phyloP scores from a whole-genome alignment of 1,140 invertebrate genomes.

The Conopomorpha cramerella region DNA sequence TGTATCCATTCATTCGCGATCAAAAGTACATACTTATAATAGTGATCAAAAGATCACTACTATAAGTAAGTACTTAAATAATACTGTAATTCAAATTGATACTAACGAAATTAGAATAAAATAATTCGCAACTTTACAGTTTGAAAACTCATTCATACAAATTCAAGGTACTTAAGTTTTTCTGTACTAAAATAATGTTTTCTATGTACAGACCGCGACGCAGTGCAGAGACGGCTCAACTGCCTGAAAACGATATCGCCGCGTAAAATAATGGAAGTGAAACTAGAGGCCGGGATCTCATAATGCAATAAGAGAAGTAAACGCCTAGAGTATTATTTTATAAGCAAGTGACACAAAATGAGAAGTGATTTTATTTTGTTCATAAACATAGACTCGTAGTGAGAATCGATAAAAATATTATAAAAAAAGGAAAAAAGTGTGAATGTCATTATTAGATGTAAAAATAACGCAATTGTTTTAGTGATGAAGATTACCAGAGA shows the following conservation, averaged over 20 bases:
- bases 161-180: too few relatives aligned
- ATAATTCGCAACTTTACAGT: too few relatives aligned
- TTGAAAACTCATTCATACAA: too few relatives aligned
- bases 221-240: conserved; percentile 48
- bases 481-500: conserved; percentile 39
- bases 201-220: conserved; percentile 38
- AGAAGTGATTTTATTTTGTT: conserved; percentile 59
- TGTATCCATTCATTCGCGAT: too few relatives aligned
- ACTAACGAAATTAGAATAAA: too few relatives aligned
- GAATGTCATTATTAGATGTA: conserved; percentile 32
- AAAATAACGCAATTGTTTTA: conserved; percentile 28
- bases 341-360: conserved; percentile 36
- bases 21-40: too few relatives aligned
- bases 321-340: conserved; percentile 28
- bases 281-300: conserved; percentile 52
- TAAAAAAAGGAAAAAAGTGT: conserved; percentile 47
- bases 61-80: too few relatives aligned
- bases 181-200: conserved; percentile 4
- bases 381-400: conserved; percentile 34
- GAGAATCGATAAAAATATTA: conserved; percentile 25
- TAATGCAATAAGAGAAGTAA: conserved; percentile 32
- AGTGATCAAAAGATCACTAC: too few relatives aligned
- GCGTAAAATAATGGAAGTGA: conserved; percentile 48
- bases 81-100: too few relatives aligned
- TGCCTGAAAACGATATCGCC: conserved; percentile 46